Evolutionary conservation across 2,888 invertebrate species (phyloP).

Genomic region (Eupithecia insigniata): DNA sequence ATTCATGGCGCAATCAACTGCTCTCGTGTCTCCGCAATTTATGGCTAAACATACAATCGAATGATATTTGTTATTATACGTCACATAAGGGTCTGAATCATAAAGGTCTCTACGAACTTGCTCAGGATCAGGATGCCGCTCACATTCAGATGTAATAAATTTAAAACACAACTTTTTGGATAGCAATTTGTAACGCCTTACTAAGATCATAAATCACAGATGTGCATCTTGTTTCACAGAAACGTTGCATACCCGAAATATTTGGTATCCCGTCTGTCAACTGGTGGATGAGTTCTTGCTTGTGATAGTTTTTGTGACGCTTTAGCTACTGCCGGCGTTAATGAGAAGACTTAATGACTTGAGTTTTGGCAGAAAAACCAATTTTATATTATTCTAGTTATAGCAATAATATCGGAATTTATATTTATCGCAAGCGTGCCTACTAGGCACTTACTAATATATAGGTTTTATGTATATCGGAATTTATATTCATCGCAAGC

Average conservation of each 20-base stretch:
- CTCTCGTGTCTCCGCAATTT: conserved; percentile 69
- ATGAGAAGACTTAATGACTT: conserved; percentile 61
- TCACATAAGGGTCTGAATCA: conserved; percentile 35
- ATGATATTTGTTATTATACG: conserved; percentile 55
- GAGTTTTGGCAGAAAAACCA: conserved; percentile 32
- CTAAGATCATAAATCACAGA: conserved; percentile 72
- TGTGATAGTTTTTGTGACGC: conserved; percentile 60
- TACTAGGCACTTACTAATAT: neutral
- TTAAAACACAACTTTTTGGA: conserved; percentile 61
- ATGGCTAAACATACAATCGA: conserved; percentile 60
- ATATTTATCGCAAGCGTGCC: neutral
- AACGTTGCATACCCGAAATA: conserved; percentile 78
- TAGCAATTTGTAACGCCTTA: conserved; percentile 78
- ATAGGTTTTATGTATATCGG: neutral
- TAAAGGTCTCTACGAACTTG: conserved; percentile 41
- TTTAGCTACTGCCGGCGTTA: conserved; percentile 65
- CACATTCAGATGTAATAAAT: conserved; percentile 58
- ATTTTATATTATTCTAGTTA: conserved; percentile 24
- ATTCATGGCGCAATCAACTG: conserved; percentile 71
- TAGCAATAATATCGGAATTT: neutral
- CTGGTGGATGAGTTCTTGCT: conserved; percentile 68
- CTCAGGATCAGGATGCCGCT: conserved; percentile 45
- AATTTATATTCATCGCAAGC: neutral
- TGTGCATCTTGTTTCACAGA: conserved; percentile 75
- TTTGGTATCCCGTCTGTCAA: conserved; percentile 79